Evolutionary conservation across 1,140 invertebrate species (phyloP), one percentile per base, ranked within the genome.

Genomic region (Pygmarrhopalites habei): DNA sequence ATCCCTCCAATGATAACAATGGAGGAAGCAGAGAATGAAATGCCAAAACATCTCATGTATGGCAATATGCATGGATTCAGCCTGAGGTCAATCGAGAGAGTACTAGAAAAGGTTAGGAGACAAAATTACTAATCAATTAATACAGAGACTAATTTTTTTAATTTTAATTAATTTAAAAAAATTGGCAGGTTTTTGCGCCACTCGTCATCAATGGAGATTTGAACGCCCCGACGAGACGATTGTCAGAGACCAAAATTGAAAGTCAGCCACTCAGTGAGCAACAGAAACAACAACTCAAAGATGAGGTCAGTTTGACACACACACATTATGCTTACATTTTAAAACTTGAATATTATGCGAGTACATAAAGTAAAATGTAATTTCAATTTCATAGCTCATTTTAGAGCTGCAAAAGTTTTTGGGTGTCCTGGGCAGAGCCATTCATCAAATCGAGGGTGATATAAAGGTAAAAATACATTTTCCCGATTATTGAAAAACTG

Each of bases 41-140:
- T 89, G 79, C 80, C 85, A 0, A 74, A 79, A 51, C 81, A 84
- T 70, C 75, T 89, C 2, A 73, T 84, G 0, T 72, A 84, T 25
- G 86, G 66, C 10, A 64, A 44, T 0, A 67, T 67, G 66, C 58
- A 67, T 7, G 66, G 66, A 12, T 62, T 32, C 35, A 58, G 52
- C 21, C 32, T 68, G 4, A 35, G 56, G 2, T 55, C 62, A 7
- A 47, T 68, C n/a, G 58, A 64, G 30, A 43, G 52, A 14, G 35
- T 60, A 26, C 25, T 67, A 72, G 44, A 70, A 66, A 26, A 29
- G 26, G 47, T 55, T 64, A 43, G n/a, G n/a, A n/a, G n/a, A n/a
- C n/a, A n/a, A n/a, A n/a, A n/a, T n/a, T n/a, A n/a, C n/a, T n/a
- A n/a, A n/a, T n/a, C n/a, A n/a, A n/a, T n/a, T n/a, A n/a, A n/a